Base-by-base conservation (phyloP, 2,113 vertebrate genomes). In the Polypterus senegalus region DNA sequence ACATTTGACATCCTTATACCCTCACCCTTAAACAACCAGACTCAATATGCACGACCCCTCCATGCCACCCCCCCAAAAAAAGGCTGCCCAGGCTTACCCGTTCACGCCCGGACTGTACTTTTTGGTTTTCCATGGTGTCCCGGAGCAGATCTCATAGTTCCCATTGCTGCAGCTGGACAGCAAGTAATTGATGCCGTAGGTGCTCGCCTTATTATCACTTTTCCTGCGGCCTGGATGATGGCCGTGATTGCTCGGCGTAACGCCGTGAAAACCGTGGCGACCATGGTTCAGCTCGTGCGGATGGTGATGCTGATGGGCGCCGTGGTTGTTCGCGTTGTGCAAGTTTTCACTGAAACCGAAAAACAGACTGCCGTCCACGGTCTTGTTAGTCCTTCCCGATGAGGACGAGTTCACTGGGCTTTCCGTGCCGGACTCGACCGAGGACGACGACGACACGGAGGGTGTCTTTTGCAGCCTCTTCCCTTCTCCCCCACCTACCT, bases 131-230 rank as follows among this genome's bases (percentile, higher is more conserved):
- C 94, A 98, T 1, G 94, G 95, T 9, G 92, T 95, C 76, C 91
- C 92, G 49, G 87, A 85, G 74, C 83, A 77, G 68, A 69, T 7
- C 51, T 52, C 74, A 64, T 74, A 72, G 60, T 84, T 82, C 46
- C 77, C 81, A 61, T 87, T 84, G 67, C 77, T 79, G 77, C 78
- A 84, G 82, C 86, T 89, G 0, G 91, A 90, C 54, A 94, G 88
- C 81, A 92, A 66, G 73, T 93, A 94, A 79, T 97, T 97, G 77
- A 97, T 91, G 59, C 94, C 94, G 76, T 93, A 97, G 47, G 94
- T 97, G 86, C 94, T 98, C 66, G 94, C 93, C 81, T 97, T 97
- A 73, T 98, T 98, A 73, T 97, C 94, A 54, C 88, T 88, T 92
- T 94, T 97, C 89, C 93, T 89, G 1, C 92, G 88, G 77, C 90